Conservation (phyloP, 2,797 vertebrate species). For the Chiropotes sagulatus region DNA sequence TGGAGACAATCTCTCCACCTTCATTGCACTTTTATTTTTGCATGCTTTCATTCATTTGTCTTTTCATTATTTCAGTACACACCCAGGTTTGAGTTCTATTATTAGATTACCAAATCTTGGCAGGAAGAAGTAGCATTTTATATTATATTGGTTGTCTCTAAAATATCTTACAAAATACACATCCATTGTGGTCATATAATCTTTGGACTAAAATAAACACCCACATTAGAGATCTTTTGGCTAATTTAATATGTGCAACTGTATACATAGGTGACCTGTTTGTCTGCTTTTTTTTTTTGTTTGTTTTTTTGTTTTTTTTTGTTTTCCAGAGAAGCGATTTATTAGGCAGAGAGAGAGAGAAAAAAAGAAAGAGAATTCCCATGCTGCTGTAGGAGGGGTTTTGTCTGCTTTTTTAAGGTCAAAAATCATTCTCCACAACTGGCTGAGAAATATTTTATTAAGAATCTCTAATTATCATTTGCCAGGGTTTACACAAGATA, state of each 20-base stretch:
- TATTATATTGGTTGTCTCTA: neutral
- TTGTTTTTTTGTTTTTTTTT: too few relatives aligned
- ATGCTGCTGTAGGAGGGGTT: neutral
- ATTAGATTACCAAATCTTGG: neutral
- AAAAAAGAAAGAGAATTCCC: too few relatives aligned
- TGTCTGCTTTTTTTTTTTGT: too few relatives aligned
- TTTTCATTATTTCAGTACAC: neutral
- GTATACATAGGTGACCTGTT: constrained; percentile 23
- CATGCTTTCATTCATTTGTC: neutral
- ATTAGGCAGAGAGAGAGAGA: too few relatives aligned
- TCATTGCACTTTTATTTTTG: neutral
- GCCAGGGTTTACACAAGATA: constrained; percentile 49
- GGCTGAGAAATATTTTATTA: constrained; percentile 68
- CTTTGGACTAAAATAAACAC: neutral
- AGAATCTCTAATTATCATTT: neutral
- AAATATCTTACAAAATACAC: neutral
- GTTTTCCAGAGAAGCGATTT: too few relatives aligned
- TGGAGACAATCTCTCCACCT: neutral
- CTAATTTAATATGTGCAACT: constrained; percentile 64
- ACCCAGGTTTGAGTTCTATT: neutral
- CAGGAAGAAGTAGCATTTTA: neutral
- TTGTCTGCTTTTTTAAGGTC: constrained; percentile 65
- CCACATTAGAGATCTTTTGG: constrained; percentile 44
- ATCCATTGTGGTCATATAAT: neutral
- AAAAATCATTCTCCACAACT: constrained; percentile 72